A percentile compares a stretch with the other conserved stretches of the same genome.
These are phyloP conservation scores for Pseudococcus longispinus DNA, from an alignment of 2,888 invertebrate species.

Conservation along the genomic window DNA sequence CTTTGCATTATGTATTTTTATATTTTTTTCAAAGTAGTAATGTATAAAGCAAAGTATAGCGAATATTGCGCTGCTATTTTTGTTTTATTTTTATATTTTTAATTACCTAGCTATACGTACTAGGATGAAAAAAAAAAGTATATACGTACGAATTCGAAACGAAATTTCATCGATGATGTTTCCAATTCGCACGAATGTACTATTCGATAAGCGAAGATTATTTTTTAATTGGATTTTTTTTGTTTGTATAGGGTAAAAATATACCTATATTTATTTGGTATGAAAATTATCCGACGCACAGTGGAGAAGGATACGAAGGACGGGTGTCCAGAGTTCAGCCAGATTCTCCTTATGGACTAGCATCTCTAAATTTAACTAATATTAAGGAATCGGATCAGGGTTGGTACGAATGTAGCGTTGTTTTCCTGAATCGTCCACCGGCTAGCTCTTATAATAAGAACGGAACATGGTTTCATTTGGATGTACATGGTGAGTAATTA, in stretches of 20 bases:
- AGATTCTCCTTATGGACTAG: slow-evolving; percentile 87
- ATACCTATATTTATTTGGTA: slow-evolving; percentile 98
- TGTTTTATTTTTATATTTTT: background rate
- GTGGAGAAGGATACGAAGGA: slow-evolving; percentile 92
- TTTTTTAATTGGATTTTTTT: slow-evolving; percentile 36
- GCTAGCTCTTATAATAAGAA: slow-evolving; percentile 86
- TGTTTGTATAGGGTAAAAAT: slow-evolving; percentile 80
- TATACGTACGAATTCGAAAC: background rate
- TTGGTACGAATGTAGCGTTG: slow-evolving; percentile 95
- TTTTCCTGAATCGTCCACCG: slow-evolving; percentile 92
- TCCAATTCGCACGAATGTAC: background rate
- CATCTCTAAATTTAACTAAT: slow-evolving; percentile 93
- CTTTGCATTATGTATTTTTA: background rate
- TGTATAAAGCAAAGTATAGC: background rate
- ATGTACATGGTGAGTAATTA: slow-evolving; percentile 77
- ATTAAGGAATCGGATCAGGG: slow-evolving; percentile 93
- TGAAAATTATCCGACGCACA: slow-evolving; percentile 96
- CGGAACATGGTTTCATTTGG: slow-evolving; percentile 97
- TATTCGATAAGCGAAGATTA: background rate
- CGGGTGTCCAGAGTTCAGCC: slow-evolving; percentile 87
- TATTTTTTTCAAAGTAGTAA: background rate
- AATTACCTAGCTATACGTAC: background rate
- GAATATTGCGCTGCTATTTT: background rate
- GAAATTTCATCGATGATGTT: background rate
- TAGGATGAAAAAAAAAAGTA: background rate